Percentiles rank a stretch among this genome's conserved stretches.
Evolutionary conservation across 2,797 vertebrate genomes (phyloP).

Genomic region (Holocentrus rufus): DNA sequence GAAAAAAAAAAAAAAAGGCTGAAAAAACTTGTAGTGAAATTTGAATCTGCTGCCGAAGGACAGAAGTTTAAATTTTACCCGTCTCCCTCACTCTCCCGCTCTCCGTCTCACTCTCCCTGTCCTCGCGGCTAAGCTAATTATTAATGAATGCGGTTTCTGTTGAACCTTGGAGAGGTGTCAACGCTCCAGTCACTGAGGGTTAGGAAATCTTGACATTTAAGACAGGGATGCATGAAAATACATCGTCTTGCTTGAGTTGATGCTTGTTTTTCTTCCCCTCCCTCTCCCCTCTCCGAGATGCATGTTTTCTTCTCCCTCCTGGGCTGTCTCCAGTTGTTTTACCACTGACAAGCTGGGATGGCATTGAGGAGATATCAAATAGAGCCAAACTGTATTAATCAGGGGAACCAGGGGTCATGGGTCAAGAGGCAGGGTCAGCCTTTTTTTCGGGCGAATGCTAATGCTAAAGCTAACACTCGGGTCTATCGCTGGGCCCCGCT

Average conservation of each 20-base stretch:
- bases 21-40: constrained; percentile 76
- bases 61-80: constrained; percentile 70
- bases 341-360: constrained; percentile 78
- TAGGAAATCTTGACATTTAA: constrained; percentile 85
- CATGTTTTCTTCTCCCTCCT: constrained; percentile 80
- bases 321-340: constrained; percentile 79
- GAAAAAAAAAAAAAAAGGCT: constrained; percentile 70
- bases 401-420: constrained; percentile 68
- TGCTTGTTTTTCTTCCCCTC: constrained; percentile 78
- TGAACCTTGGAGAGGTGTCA: constrained; percentile 86
- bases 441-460: constrained; percentile 58
- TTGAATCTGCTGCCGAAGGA: constrained; percentile 66
- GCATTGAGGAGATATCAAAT: constrained; percentile 81
- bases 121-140: constrained; percentile 80
- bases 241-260: constrained; percentile 84
- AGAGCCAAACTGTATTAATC: constrained; percentile 79
- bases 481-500: constrained; percentile 18
- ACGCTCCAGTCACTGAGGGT: constrained; percentile 77
- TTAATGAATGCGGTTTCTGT: constrained; percentile 87
- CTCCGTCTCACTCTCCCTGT: constrained; percentile 60
- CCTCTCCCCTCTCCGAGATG: constrained; percentile 65
- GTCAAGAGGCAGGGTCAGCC: constrained; percentile 61
- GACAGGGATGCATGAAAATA: constrained; percentile 86
- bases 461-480: constrained; percentile 61
- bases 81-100: constrained; percentile 49